A percentile compares a stretch with the other conserved stretches of the same genome.
Conservation (phyloP, 2,888 invertebrate species). For the Agrochola macilenta region DNA sequence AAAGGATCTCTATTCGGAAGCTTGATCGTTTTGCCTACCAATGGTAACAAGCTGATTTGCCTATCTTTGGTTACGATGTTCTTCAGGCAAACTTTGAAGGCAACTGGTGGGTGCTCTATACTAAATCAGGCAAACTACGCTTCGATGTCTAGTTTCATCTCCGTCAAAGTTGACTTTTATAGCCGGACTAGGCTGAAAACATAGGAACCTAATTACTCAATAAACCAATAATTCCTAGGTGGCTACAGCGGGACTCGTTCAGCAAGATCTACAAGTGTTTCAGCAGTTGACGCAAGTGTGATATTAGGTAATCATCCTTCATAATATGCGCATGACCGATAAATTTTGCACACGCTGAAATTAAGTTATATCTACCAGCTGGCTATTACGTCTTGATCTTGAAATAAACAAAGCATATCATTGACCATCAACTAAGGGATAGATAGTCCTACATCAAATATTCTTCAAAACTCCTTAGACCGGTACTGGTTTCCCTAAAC, state of each 20-base stretch:
- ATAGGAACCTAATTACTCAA: not conserved
- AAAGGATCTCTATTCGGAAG: not conserved
- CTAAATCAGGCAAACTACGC: not conserved
- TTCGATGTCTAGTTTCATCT: not conserved
- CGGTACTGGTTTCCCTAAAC: not conserved
- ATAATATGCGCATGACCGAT: not conserved
- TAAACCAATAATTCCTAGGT: constrained; percentile 68
- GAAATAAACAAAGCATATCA: not conserved
- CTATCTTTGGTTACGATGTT: not conserved
- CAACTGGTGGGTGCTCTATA: not conserved
- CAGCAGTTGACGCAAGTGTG: constrained; percentile 83
- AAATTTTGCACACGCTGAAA: constrained; percentile 30
- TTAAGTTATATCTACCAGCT: not conserved
- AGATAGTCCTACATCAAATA: not conserved
- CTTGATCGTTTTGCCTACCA: not conserved
- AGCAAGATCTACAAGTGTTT: constrained; percentile 82
- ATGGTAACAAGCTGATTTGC: not conserved
- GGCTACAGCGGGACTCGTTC: constrained; percentile 83
- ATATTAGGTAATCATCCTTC: constrained; percentile 79
- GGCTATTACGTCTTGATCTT: constrained; percentile 8
- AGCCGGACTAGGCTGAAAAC: not conserved
- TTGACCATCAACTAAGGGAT: constrained; percentile 5
- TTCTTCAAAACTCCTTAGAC: not conserved
- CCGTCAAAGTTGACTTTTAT: not conserved
- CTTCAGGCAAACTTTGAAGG: not conserved